Conservation (phyloP, 2,797 vertebrate species). For the Aplochiton taeniatus region DNA sequence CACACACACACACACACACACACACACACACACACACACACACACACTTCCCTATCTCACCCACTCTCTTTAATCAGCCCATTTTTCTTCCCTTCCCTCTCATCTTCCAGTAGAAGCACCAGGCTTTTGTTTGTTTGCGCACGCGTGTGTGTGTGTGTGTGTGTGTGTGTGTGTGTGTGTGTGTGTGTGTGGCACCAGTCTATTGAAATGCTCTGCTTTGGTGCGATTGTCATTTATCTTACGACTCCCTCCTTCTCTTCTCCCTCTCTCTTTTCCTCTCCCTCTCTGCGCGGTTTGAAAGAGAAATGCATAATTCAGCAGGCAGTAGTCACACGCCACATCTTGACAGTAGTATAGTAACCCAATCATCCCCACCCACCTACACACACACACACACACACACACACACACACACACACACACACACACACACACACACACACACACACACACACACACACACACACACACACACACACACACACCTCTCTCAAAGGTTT, state of each 20-base stretch:
- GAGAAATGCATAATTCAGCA: constrained; percentile 70
- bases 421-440: neutral
- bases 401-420: constrained; percentile 1
- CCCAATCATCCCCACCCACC: constrained; percentile 45
- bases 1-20: constrained; percentile 4
- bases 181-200: constrained; percentile 35
- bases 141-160: constrained; percentile 13
- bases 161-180: constrained; percentile 5
- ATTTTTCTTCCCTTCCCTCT: constrained; percentile 62
- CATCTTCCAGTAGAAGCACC: constrained; percentile 40
- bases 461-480: constrained; percentile 3
- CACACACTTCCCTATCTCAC: constrained; percentile 52
- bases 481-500: neutral
- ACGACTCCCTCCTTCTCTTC: constrained; percentile 28
- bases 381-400: constrained; percentile 3
- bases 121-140: constrained; percentile 13
- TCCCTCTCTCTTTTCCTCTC: constrained; percentile 24
- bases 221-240: constrained; percentile 62
- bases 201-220: constrained; percentile 61
- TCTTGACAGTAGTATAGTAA: constrained; percentile 55
- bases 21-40: neutral
- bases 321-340: constrained; percentile 46
- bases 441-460: neutral
- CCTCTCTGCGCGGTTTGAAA: constrained; percentile 58
- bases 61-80: constrained; percentile 59